A percentile compares a stretch with the other conserved stretches of the same genome.
Conservation (phyloP, 2,888 invertebrate species). For the Lobophora halterata region DNA sequence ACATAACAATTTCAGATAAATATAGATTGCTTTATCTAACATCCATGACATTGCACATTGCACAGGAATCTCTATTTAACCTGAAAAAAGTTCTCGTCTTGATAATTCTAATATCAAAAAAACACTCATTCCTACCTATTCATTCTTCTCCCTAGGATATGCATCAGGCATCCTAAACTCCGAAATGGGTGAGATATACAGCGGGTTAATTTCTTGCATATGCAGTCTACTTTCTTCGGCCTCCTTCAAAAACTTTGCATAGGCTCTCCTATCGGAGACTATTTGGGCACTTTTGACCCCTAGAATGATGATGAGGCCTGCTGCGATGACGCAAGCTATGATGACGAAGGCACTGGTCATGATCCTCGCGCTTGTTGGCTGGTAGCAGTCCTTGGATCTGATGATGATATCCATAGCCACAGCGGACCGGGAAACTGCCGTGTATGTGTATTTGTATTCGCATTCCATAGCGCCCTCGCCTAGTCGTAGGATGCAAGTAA, state of each 20-base stretch:
- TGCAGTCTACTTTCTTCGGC: constrained; percentile 62
- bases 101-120: constrained; percentile 4
- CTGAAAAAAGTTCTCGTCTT: constrained; percentile 1
- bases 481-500: constrained; percentile 58
- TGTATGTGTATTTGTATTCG: constrained; percentile 67
- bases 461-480: constrained; percentile 55
- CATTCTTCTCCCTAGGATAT: constrained; percentile 65
- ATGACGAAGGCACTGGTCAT: constrained; percentile 60
- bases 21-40: no score
- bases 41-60: no score
- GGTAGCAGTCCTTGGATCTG: constrained; percentile 56
- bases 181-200: constrained; percentile 83
- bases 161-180: constrained; percentile 78
- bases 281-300: constrained; percentile 63
- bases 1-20: no score
- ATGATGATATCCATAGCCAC: constrained; percentile 61
- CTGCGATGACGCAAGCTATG: constrained; percentile 65
- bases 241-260: constrained; percentile 72
- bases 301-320: constrained; percentile 68
- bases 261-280: constrained; percentile 76
- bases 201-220: constrained; percentile 78
- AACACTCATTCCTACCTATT: constrained; percentile 33
- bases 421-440: constrained; percentile 45
- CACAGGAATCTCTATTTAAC: no score
- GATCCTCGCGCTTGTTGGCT: constrained; percentile 59